Percentiles rank a stretch among this genome's conserved stretches.
Conservation (phyloP, 30 jellyfish, hydroid and myxozoan species). For the Aurelia sp. region DNA sequence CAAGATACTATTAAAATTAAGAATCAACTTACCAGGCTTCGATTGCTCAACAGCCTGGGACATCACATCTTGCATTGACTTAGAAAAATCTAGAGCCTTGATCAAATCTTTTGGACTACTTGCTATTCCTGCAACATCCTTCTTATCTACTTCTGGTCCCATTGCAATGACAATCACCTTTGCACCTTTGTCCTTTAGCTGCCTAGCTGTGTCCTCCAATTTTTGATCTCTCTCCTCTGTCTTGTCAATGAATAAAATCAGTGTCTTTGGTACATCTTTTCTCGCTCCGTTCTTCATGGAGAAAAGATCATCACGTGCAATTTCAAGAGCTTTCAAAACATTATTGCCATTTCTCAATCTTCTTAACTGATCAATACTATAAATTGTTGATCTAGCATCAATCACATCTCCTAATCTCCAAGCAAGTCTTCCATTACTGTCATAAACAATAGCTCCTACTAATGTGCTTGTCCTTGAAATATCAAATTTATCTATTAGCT, state of each 20-base stretch:
- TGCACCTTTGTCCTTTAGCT: conserved; percentile 42
- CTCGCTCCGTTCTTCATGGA: conserved; percentile 60
- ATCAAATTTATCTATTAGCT: conserved; percentile 6
- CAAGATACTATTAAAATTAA: no score
- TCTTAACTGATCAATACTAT: background rate
- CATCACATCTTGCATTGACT: background rate
- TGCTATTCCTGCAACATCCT: no score
- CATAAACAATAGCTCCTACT: conserved; percentile 37
- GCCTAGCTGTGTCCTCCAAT: conserved; percentile 1
- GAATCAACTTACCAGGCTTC: no score
- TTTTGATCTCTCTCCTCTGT: background rate
- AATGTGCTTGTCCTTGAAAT: conserved; percentile 12
- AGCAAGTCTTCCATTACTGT: conserved; percentile 10
- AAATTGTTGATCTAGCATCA: no score
- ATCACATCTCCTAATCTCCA: background rate
- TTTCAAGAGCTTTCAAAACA: conserved; percentile 53
- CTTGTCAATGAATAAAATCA: conserved; percentile 65
- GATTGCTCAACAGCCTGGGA: no score
- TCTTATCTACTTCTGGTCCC: conserved; percentile 35
- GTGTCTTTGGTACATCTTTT: conserved; percentile 53
- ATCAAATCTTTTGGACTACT: conserved; percentile 7
- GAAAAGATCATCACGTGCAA: conserved; percentile 63
- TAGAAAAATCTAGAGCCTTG: conserved; percentile 23
- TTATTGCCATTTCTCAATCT: background rate
- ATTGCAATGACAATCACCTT: conserved; percentile 28